These are phyloP conservation scores for Melanotaenia boesemani DNA, from an alignment of 2,797 vertebrate species.

Conservation along the genomic window DNA sequence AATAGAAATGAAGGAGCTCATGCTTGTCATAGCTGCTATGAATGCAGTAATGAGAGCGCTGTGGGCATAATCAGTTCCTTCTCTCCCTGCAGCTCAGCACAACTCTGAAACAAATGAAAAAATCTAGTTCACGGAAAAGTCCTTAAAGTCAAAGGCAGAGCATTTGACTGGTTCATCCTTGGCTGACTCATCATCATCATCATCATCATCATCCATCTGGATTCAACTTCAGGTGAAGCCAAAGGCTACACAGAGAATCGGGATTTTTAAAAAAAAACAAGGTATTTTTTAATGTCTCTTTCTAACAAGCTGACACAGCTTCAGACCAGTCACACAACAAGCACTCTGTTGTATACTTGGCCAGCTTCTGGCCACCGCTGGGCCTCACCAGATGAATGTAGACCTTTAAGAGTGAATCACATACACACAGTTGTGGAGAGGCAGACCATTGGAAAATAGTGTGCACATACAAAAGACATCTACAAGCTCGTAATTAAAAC, in stretches of 20 bases:
- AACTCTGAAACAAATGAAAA: neutral
- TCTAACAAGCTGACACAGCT: constrained; percentile 76
- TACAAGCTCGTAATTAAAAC: constrained; percentile 69
- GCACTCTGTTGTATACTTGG: constrained; percentile 75
- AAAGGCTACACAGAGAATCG: constrained; percentile 62
- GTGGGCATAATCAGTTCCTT: constrained; percentile 10
- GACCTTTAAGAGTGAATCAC: constrained; percentile 78
- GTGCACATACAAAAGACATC: constrained; percentile 40
- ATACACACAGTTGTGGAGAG: constrained; percentile 36
- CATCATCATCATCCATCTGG: constrained; percentile 23
- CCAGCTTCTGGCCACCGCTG: constrained; percentile 66
- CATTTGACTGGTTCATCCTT: constrained; percentile 8
- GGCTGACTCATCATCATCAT: constrained; percentile 17
- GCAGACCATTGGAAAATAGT: constrained; percentile 33
- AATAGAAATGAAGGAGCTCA: too few species aligned
- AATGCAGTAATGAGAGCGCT: neutral
- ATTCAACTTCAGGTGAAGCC: constrained; percentile 32
- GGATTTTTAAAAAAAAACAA: constrained; percentile 46
- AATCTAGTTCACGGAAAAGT: too few species aligned
- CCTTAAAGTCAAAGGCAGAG: neutral
- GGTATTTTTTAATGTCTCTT: constrained; percentile 65
- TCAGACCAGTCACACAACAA: constrained; percentile 75
- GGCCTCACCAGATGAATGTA: constrained; percentile 81
- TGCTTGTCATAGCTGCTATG: too few species aligned
- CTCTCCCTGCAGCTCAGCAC: constrained; percentile 8